Conservation (phyloP, 2,113 vertebrate genomes). For the Gnathonemus echidnorhynchus region DNA sequence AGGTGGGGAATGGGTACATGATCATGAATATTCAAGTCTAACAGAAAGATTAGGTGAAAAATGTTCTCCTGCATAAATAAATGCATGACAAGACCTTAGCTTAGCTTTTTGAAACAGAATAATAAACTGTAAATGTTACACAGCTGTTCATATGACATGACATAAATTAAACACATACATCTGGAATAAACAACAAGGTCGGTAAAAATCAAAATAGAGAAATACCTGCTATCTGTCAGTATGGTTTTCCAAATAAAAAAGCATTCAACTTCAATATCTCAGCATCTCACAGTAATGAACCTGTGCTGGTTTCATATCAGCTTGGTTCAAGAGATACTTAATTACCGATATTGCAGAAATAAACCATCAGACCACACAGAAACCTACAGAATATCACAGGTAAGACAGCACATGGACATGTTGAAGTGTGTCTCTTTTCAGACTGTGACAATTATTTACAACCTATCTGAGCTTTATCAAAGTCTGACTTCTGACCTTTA, state of each 20-base stretch:
- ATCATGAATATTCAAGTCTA: constrained; percentile 23
- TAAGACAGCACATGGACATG: not conserved
- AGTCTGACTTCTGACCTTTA: not conserved
- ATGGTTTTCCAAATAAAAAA: not conserved
- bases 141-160: not conserved
- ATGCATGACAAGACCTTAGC: not conserved
- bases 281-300: not conserved
- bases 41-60: constrained; percentile 1
- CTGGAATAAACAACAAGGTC: not conserved
- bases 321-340: not conserved
- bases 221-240: not conserved
- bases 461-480: not conserved
- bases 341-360: not conserved
- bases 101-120: not conserved
- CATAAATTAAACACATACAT: not conserved
- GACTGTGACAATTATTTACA: not conserved
- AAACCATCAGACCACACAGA: not conserved
- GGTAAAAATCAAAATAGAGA: not conserved
- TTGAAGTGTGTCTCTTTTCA: not conserved
- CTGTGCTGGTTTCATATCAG: not conserved
- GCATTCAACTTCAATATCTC: not conserved
- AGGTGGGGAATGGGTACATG: constrained; percentile 12
- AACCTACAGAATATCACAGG: not conserved
- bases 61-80: not conserved
- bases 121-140: constrained; percentile 10